A percentile compares a stretch with the other conserved stretches of the same genome.
Evolutionary conservation across 64 coral and sea anemone species (phyloP).

Genomic region (Porites lutea): DNA sequence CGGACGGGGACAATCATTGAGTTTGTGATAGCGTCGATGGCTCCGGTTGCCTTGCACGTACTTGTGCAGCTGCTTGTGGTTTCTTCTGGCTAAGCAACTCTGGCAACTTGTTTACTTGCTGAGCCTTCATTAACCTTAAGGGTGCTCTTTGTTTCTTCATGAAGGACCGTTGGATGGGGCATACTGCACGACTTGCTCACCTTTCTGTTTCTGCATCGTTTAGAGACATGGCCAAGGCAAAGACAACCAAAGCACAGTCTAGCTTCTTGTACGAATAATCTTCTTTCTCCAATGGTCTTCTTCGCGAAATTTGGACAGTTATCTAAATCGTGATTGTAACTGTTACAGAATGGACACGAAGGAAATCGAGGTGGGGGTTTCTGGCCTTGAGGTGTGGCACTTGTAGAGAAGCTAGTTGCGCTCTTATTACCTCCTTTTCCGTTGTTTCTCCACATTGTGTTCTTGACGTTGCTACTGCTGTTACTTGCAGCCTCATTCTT

Average conservation of each 20-base stretch:
- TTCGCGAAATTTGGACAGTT: constrained; percentile 25
- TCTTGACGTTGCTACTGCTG: constrained; percentile 9
- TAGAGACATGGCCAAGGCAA: constrained; percentile 39
- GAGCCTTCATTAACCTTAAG: constrained; percentile 25
- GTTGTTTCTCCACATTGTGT: not conserved
- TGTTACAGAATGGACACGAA: not conserved
- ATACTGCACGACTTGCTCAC: constrained; percentile 36
- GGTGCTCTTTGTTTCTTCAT: constrained; percentile 10
- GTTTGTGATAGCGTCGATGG: constrained; percentile 5
- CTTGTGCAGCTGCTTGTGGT: not conserved
- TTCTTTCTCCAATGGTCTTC: constrained; percentile 39
- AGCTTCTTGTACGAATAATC: constrained; percentile 23
- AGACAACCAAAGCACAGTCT: constrained; percentile 64
- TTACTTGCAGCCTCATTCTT: not conserved
- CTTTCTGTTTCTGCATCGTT: constrained; percentile 20
- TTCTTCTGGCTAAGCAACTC: not conserved
- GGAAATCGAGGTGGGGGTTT: not conserved
- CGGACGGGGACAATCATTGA: constrained; percentile 10
- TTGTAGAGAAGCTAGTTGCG: constrained; percentile 34
- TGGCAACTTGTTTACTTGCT: not conserved
- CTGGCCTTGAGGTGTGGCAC: not conserved
- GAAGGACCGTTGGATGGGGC: constrained; percentile 1
- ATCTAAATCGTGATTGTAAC: constrained; percentile 24
- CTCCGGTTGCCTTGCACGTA: not conserved
- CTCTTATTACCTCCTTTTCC: constrained; percentile 9